phyloP scores from a whole-genome alignment of 2,113 vertebrate genomes.

The Peromyscus polionotus region DNA sequence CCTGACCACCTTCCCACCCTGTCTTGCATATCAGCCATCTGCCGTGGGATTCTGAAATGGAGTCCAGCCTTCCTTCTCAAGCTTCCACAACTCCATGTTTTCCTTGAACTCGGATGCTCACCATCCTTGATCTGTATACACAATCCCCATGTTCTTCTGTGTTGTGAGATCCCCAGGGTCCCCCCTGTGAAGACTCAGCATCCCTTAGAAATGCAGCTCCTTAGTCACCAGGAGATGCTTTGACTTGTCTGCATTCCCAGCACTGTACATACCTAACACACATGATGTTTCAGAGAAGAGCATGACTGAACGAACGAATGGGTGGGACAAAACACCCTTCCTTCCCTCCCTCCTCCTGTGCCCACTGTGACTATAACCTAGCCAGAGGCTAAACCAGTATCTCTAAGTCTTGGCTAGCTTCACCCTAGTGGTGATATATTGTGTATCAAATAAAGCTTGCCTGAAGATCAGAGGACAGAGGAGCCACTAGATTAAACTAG shows the following conservation, averaged over 20 bases:
- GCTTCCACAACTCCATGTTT: not conserved
- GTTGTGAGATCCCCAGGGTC: not conserved
- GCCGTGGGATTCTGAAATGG: not conserved
- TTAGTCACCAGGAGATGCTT: not conserved
- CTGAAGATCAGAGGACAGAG: too few relatives aligned
- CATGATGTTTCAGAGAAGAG: not conserved
- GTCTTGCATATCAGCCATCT: not conserved
- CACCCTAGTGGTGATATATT: too few relatives aligned
- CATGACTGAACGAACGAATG: not conserved
- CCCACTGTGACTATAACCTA: not conserved
- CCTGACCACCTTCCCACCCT: too few relatives aligned
- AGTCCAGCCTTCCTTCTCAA: not conserved
- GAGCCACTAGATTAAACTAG: too few relatives aligned
- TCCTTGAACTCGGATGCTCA: not conserved
- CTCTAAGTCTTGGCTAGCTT: not conserved
- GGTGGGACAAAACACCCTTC: not conserved
- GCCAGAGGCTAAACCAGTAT: not conserved
- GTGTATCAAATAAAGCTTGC: too few relatives aligned
- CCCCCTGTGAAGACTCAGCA: not conserved
- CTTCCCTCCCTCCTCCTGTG: not conserved
- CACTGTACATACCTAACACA: not conserved
- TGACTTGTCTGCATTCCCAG: not conserved
- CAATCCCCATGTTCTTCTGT: not conserved
- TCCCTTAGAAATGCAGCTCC: not conserved
- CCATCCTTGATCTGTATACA: rapidly evolving